phyloP scores from a whole-genome alignment of 2,888 invertebrate genomes.

The Pelosia muscerda region DNA sequence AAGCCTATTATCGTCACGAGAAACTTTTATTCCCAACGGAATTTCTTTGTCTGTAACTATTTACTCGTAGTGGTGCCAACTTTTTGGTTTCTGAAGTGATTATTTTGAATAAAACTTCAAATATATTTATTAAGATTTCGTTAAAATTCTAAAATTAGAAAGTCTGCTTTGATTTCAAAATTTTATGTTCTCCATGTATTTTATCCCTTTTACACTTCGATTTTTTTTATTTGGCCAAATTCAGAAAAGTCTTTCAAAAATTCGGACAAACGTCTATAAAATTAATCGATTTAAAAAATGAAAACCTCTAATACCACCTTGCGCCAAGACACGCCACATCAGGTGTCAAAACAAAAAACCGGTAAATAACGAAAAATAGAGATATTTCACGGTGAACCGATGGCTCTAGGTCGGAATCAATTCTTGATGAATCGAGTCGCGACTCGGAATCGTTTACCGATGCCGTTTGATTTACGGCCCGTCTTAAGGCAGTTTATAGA shows the following conservation, averaged over 20 bases:
- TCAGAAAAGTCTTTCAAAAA: too few relatives aligned
- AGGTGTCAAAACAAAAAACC: constrained; percentile 28
- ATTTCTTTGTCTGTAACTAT: constrained; percentile 12
- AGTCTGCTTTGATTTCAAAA: too few relatives aligned
- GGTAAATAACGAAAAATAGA: constrained; percentile 45
- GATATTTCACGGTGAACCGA: constrained; percentile 45
- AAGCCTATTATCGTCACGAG: constrained; percentile 24
- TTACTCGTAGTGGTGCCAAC: background rate
- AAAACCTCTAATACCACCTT: too few relatives aligned
- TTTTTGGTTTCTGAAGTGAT: background rate
- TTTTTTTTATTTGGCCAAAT: too few relatives aligned
- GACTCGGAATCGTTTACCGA: constrained; percentile 48
- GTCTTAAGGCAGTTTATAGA: constrained; percentile 46
- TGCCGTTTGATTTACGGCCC: constrained; percentile 51
- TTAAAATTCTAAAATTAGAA: too few relatives aligned
- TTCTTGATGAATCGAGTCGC: constrained; percentile 53
- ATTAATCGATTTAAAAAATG: too few relatives aligned
- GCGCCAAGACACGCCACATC: background rate
- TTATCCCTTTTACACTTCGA: too few relatives aligned
- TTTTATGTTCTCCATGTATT: too few relatives aligned
- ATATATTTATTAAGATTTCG: too few relatives aligned
- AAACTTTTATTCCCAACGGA: constrained; percentile 9
- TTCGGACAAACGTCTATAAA: too few relatives aligned
- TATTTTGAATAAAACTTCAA: constrained; percentile 23
- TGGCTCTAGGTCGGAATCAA: constrained; percentile 39